A percentile compares a stretch with the other conserved stretches of the same genome.
Conservation (phyloP, 92 coral and sea anemone species). For the Isaurus tuberculatus region DNA sequence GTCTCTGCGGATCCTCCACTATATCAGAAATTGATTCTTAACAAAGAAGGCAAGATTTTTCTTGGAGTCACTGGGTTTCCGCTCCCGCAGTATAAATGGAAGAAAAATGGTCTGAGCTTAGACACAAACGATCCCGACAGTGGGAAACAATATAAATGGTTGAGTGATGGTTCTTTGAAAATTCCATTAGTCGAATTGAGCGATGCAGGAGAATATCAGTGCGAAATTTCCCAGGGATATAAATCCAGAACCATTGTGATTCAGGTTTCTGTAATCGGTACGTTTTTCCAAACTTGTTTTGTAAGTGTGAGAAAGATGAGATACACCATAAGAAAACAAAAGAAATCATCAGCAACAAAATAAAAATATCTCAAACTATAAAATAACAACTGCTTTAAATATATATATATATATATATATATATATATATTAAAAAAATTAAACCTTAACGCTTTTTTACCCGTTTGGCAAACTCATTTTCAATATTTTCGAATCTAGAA, state of each 20-base stretch:
- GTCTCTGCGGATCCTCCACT: not conserved
- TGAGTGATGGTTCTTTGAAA: slow-evolving; percentile 11
- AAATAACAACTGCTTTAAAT: too few relatives aligned
- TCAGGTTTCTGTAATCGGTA: slow-evolving; percentile 33
- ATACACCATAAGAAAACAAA: too few relatives aligned
- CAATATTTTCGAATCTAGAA: too few relatives aligned
- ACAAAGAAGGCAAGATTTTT: not conserved
- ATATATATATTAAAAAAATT: too few relatives aligned
- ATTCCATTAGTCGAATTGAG: slow-evolving; percentile 7
- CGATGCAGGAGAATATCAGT: slow-evolving; percentile 21
- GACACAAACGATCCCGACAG: not conserved
- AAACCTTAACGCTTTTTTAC: too few relatives aligned
- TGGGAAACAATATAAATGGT: slow-evolving; percentile 7
- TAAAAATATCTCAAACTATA: too few relatives aligned
- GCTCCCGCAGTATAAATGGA: slow-evolving; percentile 4
- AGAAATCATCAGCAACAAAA: too few relatives aligned
- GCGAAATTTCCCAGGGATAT: not conserved
- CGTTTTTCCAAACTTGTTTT: not conserved
- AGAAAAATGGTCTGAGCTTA: not conserved
- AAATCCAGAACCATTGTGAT: not conserved
- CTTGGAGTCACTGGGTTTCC: slow-evolving; percentile 21
- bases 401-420: too few relatives aligned
- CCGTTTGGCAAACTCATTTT: too few relatives aligned
- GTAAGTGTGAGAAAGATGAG: not conserved
- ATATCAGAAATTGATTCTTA: not conserved